A percentile compares a stretch with the other conserved stretches of the same genome.
phyloP scores from a whole-genome alignment of 1,140 invertebrate species.

The Brachionus manjavacas region DNA sequence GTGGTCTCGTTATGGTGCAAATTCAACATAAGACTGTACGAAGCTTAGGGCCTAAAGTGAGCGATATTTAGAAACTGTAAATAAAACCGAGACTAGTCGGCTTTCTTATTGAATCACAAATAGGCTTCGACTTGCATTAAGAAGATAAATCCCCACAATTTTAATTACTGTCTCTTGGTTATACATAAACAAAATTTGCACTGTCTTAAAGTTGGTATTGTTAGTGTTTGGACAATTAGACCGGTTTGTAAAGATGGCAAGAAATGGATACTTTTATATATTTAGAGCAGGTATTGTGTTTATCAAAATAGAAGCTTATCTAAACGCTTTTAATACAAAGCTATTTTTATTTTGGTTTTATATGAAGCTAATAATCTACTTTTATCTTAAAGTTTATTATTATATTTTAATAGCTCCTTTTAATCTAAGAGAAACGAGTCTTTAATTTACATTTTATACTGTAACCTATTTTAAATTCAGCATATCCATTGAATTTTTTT shows the following conservation, averaged over 20 bases:
- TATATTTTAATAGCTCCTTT: not conserved
- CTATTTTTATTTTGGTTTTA: not conserved
- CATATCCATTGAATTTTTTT: not conserved
- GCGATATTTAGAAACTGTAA: not conserved
- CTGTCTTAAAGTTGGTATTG: not conserved
- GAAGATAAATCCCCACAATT: not conserved
- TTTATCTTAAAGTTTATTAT: not conserved
- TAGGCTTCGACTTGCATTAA: not conserved
- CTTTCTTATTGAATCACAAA: not conserved
- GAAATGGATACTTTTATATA: not conserved
- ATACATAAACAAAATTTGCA: constrained; percentile 5
- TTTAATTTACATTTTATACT: not conserved
- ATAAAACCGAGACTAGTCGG: not conserved
- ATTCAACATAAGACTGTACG: not conserved
- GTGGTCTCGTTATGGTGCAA: not conserved
- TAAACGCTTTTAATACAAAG: not conserved
- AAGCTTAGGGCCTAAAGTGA: not conserved
- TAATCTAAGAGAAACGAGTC: not conserved
- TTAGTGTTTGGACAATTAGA: not conserved
- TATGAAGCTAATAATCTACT: not conserved
- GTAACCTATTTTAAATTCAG: not conserved
- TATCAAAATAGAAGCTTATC: not conserved
- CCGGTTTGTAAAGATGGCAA: not conserved
- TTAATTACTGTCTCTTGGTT: not conserved
- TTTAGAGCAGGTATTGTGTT: not conserved